Evolutionary conservation across 2,113 vertebrate species (phyloP).

Genomic region (Proterorhinus semilunaris): DNA sequence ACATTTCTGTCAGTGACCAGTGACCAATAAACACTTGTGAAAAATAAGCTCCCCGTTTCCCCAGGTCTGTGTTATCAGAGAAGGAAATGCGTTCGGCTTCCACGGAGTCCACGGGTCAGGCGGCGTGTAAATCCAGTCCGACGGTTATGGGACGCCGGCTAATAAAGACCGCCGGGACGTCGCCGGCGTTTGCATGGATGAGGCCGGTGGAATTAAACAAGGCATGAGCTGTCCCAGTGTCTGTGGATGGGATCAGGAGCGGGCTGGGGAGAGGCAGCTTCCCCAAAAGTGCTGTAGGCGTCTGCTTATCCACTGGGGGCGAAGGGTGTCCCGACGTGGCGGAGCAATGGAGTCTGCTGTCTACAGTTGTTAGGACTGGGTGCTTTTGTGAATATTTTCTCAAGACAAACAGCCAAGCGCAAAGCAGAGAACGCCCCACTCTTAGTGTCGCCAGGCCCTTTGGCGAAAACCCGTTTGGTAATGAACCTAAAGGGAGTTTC

Average conservation of each 20-base stretch:
- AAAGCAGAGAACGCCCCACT: no score
- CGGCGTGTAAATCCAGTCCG: slow-evolving; percentile 29
- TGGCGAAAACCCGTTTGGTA: no score
- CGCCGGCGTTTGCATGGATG: slow-evolving; percentile 32
- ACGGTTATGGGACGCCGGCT: slow-evolving; percentile 31
- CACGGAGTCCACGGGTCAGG: slow-evolving; percentile 6
- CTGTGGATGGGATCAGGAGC: slow-evolving; percentile 1
- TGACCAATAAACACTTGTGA: neutral
- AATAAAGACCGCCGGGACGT: slow-evolving; percentile 21
- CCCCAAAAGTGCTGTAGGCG: slow-evolving; percentile 13
- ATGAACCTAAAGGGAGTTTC: no score
- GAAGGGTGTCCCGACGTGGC: neutral
- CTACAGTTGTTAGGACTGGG: neutral
- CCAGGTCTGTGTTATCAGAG: slow-evolving; percentile 31
- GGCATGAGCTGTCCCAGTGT: slow-evolving; percentile 23
- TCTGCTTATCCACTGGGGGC: neutral
- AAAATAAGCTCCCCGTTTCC: neutral
- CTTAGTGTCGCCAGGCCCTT: no score
- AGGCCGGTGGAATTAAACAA: slow-evolving; percentile 7
- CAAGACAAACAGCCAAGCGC: no score
- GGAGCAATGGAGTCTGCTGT: slow-evolving; percentile 26
- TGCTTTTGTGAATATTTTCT: neutral
- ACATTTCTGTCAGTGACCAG: slow-evolving; percentile 7
- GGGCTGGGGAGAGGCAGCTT: slow-evolving; percentile 2
- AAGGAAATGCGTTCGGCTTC: neutral